Percentiles rank a stretch among this genome's conserved stretches.
phyloP scores from a whole-genome alignment of 1,140 invertebrate species.

The Drosophila hydei region DNA sequence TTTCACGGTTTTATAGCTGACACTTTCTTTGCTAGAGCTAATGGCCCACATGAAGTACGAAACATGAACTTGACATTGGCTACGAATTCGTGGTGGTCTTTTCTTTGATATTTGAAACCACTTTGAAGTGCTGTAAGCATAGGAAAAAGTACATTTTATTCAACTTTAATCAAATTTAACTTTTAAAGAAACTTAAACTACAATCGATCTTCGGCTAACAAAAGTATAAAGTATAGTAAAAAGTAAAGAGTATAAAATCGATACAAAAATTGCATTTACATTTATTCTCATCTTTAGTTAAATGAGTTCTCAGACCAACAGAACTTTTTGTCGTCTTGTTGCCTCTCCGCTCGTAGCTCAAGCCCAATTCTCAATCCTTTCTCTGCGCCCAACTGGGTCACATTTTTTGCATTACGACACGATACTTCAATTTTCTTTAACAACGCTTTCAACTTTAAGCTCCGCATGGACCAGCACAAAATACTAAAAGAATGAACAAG shows the following conservation, averaged over 20 bases:
- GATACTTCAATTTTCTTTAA: conserved; percentile 42
- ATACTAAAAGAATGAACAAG: conserved; percentile 4
- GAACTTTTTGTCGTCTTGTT: neutral
- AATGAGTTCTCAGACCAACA: too few species aligned
- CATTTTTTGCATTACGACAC: conserved; percentile 46
- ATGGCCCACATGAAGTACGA: conserved; percentile 30
- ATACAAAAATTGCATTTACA: too few species aligned
- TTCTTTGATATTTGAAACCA: neutral
- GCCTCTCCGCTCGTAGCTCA: neutral
- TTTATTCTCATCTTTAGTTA: too few species aligned
- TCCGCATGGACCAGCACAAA: conserved; percentile 36
- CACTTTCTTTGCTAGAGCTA: conserved; percentile 45
- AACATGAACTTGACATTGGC: conserved; percentile 38
- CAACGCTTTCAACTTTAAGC: conserved; percentile 60
- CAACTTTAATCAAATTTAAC: too few species aligned
- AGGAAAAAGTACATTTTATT: too few species aligned
- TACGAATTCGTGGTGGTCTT: conserved; percentile 28
- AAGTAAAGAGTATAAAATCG: too few species aligned
- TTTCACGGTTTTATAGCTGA: conserved; percentile 73
- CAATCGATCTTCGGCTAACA: too few species aligned
- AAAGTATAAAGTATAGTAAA: too few species aligned
- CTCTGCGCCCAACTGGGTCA: conserved; percentile 48
- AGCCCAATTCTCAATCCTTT: conserved; percentile 8
- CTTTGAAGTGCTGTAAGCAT: too few species aligned
- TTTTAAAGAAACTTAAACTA: too few species aligned